Evolutionary conservation across 2,888 invertebrate genomes (phyloP), one percentile per base, ranked within the genome.

Genomic region (Tinea semifulvella): DNA sequence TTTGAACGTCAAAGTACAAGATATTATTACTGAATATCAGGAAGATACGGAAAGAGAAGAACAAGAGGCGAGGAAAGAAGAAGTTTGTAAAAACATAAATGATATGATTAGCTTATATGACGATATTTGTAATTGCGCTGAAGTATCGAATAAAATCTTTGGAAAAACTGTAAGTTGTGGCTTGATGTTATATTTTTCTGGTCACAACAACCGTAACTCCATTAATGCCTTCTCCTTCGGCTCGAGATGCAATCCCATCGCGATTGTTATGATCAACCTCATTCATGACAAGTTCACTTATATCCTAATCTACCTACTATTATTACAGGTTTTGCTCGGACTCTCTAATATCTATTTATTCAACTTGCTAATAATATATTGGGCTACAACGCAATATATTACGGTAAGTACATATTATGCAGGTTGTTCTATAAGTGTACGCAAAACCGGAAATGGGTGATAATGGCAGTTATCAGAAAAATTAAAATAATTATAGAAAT

Each of bases 91-190:
- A 1, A 40, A 40, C n/a, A 22, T 40, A 14, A 14, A 40, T 17
- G 2, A 11, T 13, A 8, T 40, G 22, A 40, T 40, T 22, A 27
- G 16, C n/a, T 17, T 28, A 10, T 42, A 42, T 27, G 17, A 42
- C 27, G 28, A 28, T 27, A 42, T 42, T n/a, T 42, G 27, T 28
- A 8, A 42, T 17, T 42, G 42, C 16, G 11, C 10, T 27, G 28
- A 42, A 2, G 27, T 14, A 6, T 13, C 17, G 2, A 42, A 42
- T 13, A 42, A 27, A 28, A 28, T 42, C 10, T 42, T 42, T 42
- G 42, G 42, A 2, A 2, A 27, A 16, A 27, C 27, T 2, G 42
- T 42, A n/a, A 42, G 42, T 42, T 22, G 8, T 7, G 8, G 22
- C 8, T 22, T 22, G 5, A 7, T 22, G 5, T 7, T 7, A 22